Evolutionary conservation across 1,140 invertebrate genomes (phyloP), one percentile per base, ranked within the genome.

Genomic region (Formica selysi): DNA sequence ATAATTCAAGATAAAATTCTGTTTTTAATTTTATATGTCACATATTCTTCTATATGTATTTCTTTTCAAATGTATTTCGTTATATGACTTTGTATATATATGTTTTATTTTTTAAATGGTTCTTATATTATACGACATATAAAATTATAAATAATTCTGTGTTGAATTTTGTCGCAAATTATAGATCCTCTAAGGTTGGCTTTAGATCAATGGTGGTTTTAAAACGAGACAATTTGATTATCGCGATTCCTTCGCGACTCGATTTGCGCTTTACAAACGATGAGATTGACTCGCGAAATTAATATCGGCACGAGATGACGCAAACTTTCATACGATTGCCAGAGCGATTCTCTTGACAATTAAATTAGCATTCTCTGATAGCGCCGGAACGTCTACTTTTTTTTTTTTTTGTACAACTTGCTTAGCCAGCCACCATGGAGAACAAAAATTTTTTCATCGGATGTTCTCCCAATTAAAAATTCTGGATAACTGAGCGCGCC

Each of bases 391-490:
- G 68, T 84, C 5, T 29, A 57, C 44, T 83, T 83, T 83, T 83
- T 68, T 62, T 51, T 79, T 61, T 84, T 68, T 48, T 62, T 59
- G 32, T 51, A n/a, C 73, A 48, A 22, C 76, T 74, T 59, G 67
- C 76, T 67, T 29, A 38, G 6, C 19, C 54, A 36, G 79, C 61
- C 19, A 7, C 26, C 38, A 32, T n/a, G 41, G 62, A 67, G 78
- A 86, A 61, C 65, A 54, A 80, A 61, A 81, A 81, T 86, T 81
- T 86, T 81, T 79, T 79, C 85, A 22, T 38, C 48, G 29, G 74
- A 73, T 89, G 78, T 84, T 84, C 80, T n/a, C 36, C 68, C 89
- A 87, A 89, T 90, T 89, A 90, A 90, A 90, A 90, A 90, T 87
- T 90, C 86, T 61, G 65, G 51, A 73, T 76, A 74, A 44, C 80